Conservation (phyloP, 1,140 invertebrate species). For the Zophobas morio region DNA sequence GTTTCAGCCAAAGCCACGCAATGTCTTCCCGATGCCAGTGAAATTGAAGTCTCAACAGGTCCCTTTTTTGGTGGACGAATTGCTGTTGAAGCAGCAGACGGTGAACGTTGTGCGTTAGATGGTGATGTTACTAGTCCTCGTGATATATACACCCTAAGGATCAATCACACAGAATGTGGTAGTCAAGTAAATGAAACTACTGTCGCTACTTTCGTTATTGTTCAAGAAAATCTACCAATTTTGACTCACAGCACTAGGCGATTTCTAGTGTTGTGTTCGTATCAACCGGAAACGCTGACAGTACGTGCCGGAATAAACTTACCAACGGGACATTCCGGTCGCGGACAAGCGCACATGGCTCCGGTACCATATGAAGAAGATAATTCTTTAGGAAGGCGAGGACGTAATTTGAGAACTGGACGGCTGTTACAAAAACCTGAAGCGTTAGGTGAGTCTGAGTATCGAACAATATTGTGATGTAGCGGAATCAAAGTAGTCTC, state of each 20-base stretch:
- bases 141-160: constrained; percentile 80
- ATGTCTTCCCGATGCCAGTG: constrained; percentile 81
- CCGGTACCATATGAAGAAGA: constrained; percentile 33
- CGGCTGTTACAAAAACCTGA: constrained; percentile 28
- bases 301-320: constrained; percentile 81
- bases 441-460: constrained; percentile 26
- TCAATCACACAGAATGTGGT: constrained; percentile 83
- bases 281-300: constrained; percentile 84
- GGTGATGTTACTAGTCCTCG: constrained; percentile 76
- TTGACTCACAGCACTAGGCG: constrained; percentile 84
- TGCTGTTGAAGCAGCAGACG: constrained; percentile 78
- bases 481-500: too few relatives aligned
- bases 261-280: constrained; percentile 84
- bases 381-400: constrained; percentile 20
- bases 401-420: constrained; percentile 16
- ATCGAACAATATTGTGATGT: too few relatives aligned
- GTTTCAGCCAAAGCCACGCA: constrained; percentile 84
- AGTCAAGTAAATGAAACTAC: constrained; percentile 81
- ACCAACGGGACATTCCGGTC: constrained; percentile 63
- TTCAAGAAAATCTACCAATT: constrained; percentile 86
- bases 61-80: constrained; percentile 84
- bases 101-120: constrained; percentile 75
- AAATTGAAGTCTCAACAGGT: constrained; percentile 85
- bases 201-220: constrained; percentile 83
- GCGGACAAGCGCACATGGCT: constrained; percentile 56